These are phyloP conservation scores for Onthophagus sagittarius DNA, from an alignment of 2,888 invertebrate genomes.

Conservation along the genomic window DNA sequence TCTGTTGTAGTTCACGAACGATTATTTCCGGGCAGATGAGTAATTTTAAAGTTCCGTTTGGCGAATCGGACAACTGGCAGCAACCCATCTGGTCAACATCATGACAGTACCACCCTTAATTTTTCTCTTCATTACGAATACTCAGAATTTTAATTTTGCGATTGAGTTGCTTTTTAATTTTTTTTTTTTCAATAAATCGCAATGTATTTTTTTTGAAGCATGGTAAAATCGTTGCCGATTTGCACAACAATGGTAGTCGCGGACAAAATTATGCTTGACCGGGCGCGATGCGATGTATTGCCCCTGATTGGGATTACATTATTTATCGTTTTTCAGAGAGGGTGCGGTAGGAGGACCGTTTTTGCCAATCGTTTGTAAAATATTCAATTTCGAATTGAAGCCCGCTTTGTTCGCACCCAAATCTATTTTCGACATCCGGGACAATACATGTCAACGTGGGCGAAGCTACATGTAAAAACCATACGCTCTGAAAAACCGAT, in stretches of 20 bases:
- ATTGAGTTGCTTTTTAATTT: background rate
- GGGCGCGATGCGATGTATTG: slow-evolving; percentile 25
- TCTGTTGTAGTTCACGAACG: background rate
- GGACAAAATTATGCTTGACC: slow-evolving; percentile 43
- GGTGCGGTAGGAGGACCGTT: background rate
- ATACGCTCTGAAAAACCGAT: background rate
- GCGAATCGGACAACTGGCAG: background rate
- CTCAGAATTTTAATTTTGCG: background rate
- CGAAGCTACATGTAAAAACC: background rate
- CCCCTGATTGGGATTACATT: slow-evolving; percentile 22
- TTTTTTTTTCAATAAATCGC: background rate
- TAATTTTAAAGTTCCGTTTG: background rate
- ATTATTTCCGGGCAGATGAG: background rate
- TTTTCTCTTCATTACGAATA: background rate
- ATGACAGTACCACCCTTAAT: background rate
- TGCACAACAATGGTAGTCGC: slow-evolving; percentile 46
- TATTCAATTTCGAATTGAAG: slow-evolving; percentile 14
- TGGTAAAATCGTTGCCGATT: slow-evolving; percentile 31
- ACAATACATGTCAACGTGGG: background rate
- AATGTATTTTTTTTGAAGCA: background rate
- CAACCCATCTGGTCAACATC: background rate
- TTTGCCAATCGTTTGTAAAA: slow-evolving; percentile 13
- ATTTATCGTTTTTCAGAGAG: slow-evolving; percentile 17
- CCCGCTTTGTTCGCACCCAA: background rate
- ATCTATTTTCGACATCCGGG: background rate